Evolutionary conservation across 2,888 invertebrate species (phyloP).

Genomic region (Mactromeris polynyma): DNA sequence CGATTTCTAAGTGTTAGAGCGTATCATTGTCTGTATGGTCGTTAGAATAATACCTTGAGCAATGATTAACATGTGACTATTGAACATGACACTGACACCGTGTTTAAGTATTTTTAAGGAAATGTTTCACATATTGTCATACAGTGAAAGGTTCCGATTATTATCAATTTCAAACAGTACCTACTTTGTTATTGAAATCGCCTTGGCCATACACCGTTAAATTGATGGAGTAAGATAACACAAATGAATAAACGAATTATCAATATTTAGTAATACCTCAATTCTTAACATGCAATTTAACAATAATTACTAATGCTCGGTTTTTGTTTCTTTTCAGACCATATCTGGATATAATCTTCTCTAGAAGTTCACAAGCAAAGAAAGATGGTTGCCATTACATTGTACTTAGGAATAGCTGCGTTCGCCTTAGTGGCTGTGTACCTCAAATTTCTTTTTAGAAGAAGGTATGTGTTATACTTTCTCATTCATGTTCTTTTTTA

Average conservation of each 20-base stretch:
- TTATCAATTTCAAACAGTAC: slow-evolving; percentile 7
- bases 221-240: background rate
- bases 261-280: background rate
- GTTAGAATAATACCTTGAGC: background rate
- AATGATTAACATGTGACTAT: background rate
- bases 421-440: slow-evolving; percentile 72
- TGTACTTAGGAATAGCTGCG: slow-evolving; percentile 71
- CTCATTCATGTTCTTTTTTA: background rate
- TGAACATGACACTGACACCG: background rate
- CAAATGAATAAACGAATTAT: background rate
- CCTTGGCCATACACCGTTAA: background rate
- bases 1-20: background rate
- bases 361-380: background rate
- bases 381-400: slow-evolving; percentile 77
- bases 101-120: background rate
- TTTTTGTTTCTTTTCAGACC: slow-evolving; percentile 2
- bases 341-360: background rate
- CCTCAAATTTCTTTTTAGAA: slow-evolving; percentile 77
- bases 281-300: slow-evolving; percentile 3
- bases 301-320: background rate
- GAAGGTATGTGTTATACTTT: slow-evolving; percentile 69
- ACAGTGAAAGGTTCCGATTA: background rate
- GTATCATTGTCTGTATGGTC: background rate
- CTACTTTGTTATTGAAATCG: background rate
- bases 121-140: background rate